phyloP scores from a whole-genome alignment of 2,888 invertebrate genomes.

The Philaethria dido region DNA sequence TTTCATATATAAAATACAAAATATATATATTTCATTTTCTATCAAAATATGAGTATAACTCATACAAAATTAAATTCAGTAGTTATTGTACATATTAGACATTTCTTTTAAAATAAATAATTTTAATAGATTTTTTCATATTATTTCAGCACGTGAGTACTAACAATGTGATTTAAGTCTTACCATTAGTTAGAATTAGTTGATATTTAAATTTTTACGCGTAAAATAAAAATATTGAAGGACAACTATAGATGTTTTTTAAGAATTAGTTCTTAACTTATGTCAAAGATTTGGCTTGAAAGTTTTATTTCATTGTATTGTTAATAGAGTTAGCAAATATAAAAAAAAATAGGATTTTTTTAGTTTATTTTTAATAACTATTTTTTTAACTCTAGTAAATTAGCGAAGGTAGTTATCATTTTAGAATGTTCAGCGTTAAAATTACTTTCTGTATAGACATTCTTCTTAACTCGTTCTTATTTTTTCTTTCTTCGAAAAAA shows the following conservation, averaged over 20 bases:
- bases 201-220: slow-evolving; percentile 15
- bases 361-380: too few relatives aligned
- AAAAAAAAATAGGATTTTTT: too few relatives aligned
- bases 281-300: neutral
- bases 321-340: neutral
- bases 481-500: too few relatives aligned
- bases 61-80: neutral
- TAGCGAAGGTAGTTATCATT: too few relatives aligned
- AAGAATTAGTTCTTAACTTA: neutral
- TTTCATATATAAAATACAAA: neutral
- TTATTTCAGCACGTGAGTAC: slow-evolving; percentile 3
- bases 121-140: neutral
- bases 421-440: neutral
- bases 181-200: slow-evolving; percentile 32
- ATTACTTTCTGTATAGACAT: neutral
- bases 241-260: neutral
- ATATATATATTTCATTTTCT: neutral
- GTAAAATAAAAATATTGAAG: neutral
- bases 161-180: slow-evolving; percentile 32
- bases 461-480: too few relatives aligned
- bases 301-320: too few relatives aligned
- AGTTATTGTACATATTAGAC: neutral
- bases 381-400: too few relatives aligned
- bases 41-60: neutral
- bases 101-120: neutral